These are phyloP conservation scores for Aptenodytes forsteri DNA, from an alignment of 2,113 vertebrate genomes.

Conservation along the genomic window DNA sequence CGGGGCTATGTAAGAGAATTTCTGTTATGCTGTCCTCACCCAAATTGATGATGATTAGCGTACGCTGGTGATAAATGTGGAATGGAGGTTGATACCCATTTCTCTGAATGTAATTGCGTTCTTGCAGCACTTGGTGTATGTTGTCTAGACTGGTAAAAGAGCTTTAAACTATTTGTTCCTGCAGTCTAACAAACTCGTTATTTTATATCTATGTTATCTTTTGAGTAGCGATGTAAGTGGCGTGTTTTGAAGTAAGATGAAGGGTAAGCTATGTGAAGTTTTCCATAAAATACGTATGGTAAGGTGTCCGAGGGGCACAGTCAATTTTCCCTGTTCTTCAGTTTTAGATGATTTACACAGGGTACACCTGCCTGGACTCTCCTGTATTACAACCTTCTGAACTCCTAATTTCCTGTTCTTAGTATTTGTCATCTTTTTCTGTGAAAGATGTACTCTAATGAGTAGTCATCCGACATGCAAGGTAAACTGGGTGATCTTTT, in stretches of 20 bases:
- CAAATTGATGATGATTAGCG: neutral
- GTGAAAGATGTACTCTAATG: neutral
- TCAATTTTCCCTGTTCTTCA: neutral
- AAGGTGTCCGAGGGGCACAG: neutral
- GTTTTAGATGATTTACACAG: neutral
- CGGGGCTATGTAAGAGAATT: rapidly evolving
- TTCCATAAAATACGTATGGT: neutral
- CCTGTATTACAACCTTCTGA: neutral
- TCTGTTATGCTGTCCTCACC: neutral
- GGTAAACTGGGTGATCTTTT: neutral
- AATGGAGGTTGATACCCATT: neutral
- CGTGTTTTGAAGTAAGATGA: neutral
- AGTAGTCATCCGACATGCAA: neutral
- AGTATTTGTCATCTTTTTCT: neutral
- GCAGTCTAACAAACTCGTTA: neutral
- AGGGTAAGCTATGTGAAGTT: neutral
- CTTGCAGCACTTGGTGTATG: neutral
- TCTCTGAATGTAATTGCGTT: neutral
- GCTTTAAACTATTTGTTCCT: conserved; percentile 1
- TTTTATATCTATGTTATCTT: neutral
- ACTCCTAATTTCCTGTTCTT: neutral
- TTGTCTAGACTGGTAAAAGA: neutral
- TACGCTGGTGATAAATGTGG: neutral
- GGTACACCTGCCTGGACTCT: neutral
- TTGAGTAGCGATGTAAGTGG: neutral